Percentiles rank a stretch among this genome's conserved stretches.
Evolutionary conservation across 2,888 invertebrate genomes (phyloP).

Genomic region (Agelastica alni): DNA sequence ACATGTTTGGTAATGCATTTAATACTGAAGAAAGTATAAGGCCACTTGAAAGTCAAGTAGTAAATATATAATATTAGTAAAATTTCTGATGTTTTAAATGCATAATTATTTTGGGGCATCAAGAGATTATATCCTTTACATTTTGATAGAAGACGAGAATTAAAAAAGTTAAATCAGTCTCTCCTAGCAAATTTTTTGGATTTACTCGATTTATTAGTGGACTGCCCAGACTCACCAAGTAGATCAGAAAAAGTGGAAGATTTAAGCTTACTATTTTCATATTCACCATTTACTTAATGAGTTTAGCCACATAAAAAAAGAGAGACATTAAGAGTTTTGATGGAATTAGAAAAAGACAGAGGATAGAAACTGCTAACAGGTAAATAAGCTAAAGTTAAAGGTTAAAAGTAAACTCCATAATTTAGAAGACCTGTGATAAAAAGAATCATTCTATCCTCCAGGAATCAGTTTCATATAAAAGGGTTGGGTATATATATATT

Average conservation of each 20-base stretch:
- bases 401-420: too few species aligned
- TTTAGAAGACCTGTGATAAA: too few species aligned
- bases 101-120: constrained; percentile 72
- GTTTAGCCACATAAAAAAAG: constrained; percentile 95
- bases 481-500: too few species aligned
- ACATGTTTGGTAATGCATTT: constrained; percentile 93
- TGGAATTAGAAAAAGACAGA: constrained; percentile 89
- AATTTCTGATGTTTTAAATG: too few species aligned
- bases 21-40: constrained; percentile 92
- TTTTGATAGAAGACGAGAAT: constrained; percentile 90
- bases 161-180: constrained; percentile 95
- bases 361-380: constrained; percentile 82
- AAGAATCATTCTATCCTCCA: too few species aligned
- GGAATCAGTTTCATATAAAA: too few species aligned
- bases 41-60: constrained; percentile 88
- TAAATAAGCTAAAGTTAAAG: too few species aligned
- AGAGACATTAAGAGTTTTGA: constrained; percentile 93
- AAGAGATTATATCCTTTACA: constrained; percentile 92
- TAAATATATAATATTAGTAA: too few species aligned
- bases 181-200: constrained; percentile 93
- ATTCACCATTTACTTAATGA: constrained; percentile 98
- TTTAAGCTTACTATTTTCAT: constrained; percentile 94
- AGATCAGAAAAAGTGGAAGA: constrained; percentile 94
- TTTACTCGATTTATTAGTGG: constrained; percentile 87
- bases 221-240: constrained; percentile 88